Evolutionary conservation across 2,888 invertebrate genomes (phyloP), one percentile per base, ranked within the genome.

Genomic region (Masnerella sp.): DNA sequence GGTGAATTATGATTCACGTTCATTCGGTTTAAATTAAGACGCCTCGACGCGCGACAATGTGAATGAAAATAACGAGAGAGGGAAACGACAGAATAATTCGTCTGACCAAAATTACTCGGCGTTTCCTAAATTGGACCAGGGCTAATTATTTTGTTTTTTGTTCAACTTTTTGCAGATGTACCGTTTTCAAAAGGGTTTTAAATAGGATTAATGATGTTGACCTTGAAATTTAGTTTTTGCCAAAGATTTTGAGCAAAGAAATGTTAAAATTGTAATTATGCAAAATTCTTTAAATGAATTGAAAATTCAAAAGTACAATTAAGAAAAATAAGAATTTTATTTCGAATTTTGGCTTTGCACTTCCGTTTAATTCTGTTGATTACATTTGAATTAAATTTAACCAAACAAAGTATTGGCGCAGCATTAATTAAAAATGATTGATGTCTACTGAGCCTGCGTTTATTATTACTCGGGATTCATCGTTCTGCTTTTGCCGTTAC

Each of bases 1-100:
- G 30, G 43, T 64, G 64, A 74, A 62, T 62, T 64, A 74, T 68
- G 73, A 74, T 68, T 62, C 62, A 68, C 62, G 62, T 68, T 74
- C 64, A 68, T 68, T 74, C 73, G 51, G 58, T 51, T 61, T 52
- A 69, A 62, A 67, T 58, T 58, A 58, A 54, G 56, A 45, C 52
- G 36, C 51, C 54, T 56, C 22, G 36, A 15, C 68, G 22, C 43
- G 58, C 42, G 62, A 64, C 73, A 58, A 68, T 68, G 51, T 18
- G 32, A 38, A 54, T 28, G 54, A 34, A 47, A 65, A 25, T 36
- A 64, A 52, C 14, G 20, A 52, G 14, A 25, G 18, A 9, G n/a
- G n/a, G n/a, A n/a, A n/a, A n/a, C n/a, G n/a, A n/a, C n/a, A n/a
- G n/a, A 25, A 4, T 5, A 25, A 25, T 25, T 25, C 7, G 7